Evolutionary conservation across 2,888 invertebrate genomes (phyloP).

Genomic region (Cartodere bifasciata): DNA sequence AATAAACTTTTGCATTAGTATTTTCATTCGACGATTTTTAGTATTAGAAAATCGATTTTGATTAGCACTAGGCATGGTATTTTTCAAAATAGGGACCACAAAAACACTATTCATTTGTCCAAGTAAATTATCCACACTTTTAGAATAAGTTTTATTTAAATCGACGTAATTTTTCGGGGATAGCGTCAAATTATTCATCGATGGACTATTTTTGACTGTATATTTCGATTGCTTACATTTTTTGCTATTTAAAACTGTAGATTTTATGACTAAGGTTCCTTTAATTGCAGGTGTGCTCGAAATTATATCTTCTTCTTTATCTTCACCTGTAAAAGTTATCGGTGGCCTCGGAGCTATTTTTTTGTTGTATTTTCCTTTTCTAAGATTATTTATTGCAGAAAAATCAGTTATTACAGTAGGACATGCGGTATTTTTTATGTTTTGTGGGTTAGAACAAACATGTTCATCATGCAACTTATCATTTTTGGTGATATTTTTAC

Average conservation of each 20-base stretch:
- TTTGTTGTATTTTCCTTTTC: constrained; percentile 42
- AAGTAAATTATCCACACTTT: too few species aligned
- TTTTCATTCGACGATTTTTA: too few species aligned
- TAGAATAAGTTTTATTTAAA: too few species aligned
- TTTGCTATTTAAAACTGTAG: constrained; percentile 33
- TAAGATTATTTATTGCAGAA: constrained; percentile 13
- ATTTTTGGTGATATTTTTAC: constrained; percentile 31
- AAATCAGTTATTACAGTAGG: constrained; percentile 18
- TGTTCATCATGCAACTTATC: constrained; percentile 23
- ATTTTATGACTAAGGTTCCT: constrained; percentile 38
- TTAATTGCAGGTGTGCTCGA: constrained; percentile 33
- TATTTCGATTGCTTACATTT: too few species aligned
- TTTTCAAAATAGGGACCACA: too few species aligned
- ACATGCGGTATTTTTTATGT: constrained; percentile 10
- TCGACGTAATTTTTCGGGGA: too few species aligned
- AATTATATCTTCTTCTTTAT: constrained; percentile 12
- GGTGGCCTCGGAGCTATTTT: constrained; percentile 39
- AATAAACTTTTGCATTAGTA: too few species aligned
- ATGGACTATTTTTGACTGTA: too few species aligned
- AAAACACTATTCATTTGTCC: too few species aligned
- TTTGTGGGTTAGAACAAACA: constrained; percentile 8
- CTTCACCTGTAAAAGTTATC: constrained; percentile 10
- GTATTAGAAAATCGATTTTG: too few species aligned
- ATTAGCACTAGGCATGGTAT: too few species aligned
- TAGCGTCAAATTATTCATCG: too few species aligned